Evolutionary conservation across 1,140 invertebrate genomes (phyloP), one percentile per base, ranked within the genome.

Genomic region (Trypoxylus dichotomus): DNA sequence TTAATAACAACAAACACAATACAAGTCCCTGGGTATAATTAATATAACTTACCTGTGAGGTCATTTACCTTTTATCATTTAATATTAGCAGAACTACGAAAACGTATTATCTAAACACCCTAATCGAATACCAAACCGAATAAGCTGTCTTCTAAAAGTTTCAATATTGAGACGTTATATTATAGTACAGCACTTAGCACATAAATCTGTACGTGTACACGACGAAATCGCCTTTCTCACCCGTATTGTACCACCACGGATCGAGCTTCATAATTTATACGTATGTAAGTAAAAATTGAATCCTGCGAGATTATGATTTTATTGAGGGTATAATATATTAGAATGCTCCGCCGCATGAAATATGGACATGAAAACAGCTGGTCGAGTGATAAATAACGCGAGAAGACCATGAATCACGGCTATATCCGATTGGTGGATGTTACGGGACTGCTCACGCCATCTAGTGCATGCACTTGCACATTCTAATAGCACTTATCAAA

Each of bases 401-500:
- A 41, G 72, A 74, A 74, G 32, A 29, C 72, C 32, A 74, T 74
- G 72, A 74, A 74, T 74, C 72, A 74, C 72, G 13, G 5, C 13
- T 21, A 32, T 43, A 74, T 74, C 72, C 29, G 41, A 74, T 43
- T 74, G 72, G 72, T 43, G 72, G 72, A 74, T 43, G 72, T 41
- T 68, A 74, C 72, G 72, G 72, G 41, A 74, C 72, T 74, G 41
- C 72, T 74, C 72, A 74, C 72, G 72, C 72, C 72, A 74, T 74
- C 72, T 43, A 74, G 11, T 43, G 72, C 41, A 41, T 43, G 72
- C 29, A 74, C 72, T 41, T 74, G 72, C 72, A 74, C 72, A 74
- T 74, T 74, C 27, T 43, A 74, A 37, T 74, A 74, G 41, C 72
- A 74, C 29, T 74, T 74, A 41, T 74, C 72, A 68, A 68, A 68